These are phyloP conservation scores for Sphyrna mokarran DNA, from an alignment of 2,113 vertebrate species.

Conservation along the genomic window DNA sequence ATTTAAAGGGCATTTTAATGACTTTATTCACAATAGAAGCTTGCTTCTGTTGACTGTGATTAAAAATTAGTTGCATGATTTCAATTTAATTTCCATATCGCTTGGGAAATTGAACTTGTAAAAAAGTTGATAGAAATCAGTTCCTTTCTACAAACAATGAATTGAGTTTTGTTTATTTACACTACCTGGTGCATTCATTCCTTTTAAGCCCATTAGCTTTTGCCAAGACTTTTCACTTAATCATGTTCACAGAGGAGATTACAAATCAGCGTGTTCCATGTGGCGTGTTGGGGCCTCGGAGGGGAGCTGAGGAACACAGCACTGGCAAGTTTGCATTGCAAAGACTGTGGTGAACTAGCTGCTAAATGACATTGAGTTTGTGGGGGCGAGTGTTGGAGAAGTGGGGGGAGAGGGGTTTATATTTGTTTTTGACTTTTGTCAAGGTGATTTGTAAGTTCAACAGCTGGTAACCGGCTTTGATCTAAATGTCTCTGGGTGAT, in stretches of 20 bases:
- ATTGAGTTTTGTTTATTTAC: slow-evolving; percentile 17
- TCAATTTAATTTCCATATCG: background rate
- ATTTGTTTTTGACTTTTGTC: background rate
- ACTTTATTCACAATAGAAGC: background rate
- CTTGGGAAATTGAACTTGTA: background rate
- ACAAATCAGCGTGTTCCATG: background rate
- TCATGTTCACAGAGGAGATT: slow-evolving; percentile 29
- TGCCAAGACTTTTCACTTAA: slow-evolving; percentile 28
- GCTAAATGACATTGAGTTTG: background rate
- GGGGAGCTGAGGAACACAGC: background rate
- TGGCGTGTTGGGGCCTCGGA: slow-evolving; percentile 12
- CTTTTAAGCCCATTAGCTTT: slow-evolving; percentile 17
- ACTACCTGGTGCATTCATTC: slow-evolving; percentile 16
- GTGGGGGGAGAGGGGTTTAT: background rate
- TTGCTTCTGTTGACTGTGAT: background rate
- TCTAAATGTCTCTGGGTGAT: background rate
- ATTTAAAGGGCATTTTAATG: background rate
- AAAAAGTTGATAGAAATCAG: background rate
- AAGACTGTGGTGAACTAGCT: background rate
- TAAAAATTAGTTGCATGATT: background rate
- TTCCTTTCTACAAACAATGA: slow-evolving; percentile 10
- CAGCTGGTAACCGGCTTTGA: background rate
- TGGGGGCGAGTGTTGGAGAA: background rate
- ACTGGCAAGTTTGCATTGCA: background rate
- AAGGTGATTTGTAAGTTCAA: background rate